Evolutionary conservation across 2,797 vertebrate species (phyloP).

Genomic region (Chelmon rostratus): DNA sequence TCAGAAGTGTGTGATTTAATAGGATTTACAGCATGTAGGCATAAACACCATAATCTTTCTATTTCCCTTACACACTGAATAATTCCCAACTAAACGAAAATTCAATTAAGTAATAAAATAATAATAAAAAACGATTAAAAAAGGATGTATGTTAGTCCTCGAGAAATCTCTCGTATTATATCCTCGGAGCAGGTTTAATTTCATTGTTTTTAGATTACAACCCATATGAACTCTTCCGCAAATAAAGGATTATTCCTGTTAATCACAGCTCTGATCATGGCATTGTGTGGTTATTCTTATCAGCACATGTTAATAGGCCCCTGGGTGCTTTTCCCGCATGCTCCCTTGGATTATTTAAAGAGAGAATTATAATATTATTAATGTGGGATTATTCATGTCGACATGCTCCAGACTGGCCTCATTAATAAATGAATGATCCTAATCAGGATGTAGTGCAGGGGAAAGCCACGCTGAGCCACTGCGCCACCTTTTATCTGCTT

Average conservation of each 20-base stretch:
- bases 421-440: slow-evolving; percentile 60
- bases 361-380: slow-evolving; percentile 43
- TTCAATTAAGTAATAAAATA: neutral
- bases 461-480: neutral
- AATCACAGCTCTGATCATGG: slow-evolving; percentile 12
- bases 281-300: slow-evolving; percentile 42
- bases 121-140: neutral
- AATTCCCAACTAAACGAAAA: neutral
- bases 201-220: neutral
- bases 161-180: neutral
- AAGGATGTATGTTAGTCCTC: neutral
- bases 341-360: slow-evolving; percentile 41
- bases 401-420: slow-evolving; percentile 52
- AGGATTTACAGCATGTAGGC: neutral
- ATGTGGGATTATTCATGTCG: slow-evolving; percentile 60
- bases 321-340: neutral
- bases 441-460: slow-evolving; percentile 36
- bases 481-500: slow-evolving; percentile 26
- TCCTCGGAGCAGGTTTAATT: neutral
- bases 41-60: neutral
- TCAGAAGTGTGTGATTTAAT: neutral
- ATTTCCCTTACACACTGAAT: neutral
- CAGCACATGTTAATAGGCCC: slow-evolving; percentile 42
- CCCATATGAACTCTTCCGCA: neutral
- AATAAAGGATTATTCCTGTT: slow-evolving; percentile 1